Evolutionary conservation across 2,888 invertebrate genomes (phyloP), one percentile per base, ranked within the genome.

Genomic region (Seira musarum): DNA sequence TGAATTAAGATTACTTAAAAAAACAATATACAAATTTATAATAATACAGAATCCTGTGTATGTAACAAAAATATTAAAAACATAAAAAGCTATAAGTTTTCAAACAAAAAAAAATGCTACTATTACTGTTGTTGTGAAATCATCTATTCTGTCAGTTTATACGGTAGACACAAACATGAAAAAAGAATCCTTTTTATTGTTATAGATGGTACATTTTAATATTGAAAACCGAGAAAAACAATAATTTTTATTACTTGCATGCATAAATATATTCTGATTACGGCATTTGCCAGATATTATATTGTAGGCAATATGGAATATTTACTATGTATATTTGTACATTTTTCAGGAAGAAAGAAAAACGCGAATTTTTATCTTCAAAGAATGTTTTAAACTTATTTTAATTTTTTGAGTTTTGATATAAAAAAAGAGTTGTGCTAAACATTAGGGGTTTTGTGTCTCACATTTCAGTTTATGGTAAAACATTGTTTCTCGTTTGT

Each of bases 61-160:
- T 3, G 22, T 61, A 24, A 63, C 53, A 65, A 68, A 30, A 60
- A 40, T 1, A 22, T 13, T 63, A 49, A 71, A 46, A 64, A 30
- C 46, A 17, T 46, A 72, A 46, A 71, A 35, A 70, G 30, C 69
- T 65, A 17, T 60, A 67, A 67, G 17, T 3, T 49, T 49, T 49
- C 49, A 49, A 49, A 30, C 30, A 30, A 30, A 30, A 30, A 73
- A 25, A 57, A 57, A 67, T 60, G 40, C 57, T 53, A 68, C 22
- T 70, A 71, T 77, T 79, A 79, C 49, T 79, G 79, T 73, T 73
- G 79, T 79, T 79, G 73, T 79, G 72, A 79, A 79, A 79, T 79
- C 68, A 79, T 69, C 79, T 79, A 67, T 67, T 79, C 73, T 79
- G 79, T 79, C 79, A 79, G 57, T 73, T 65, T 65, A 65, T 25